These are phyloP conservation scores for Sericinus montela DNA, from an alignment of 2,888 invertebrate genomes.

Conservation along the genomic window DNA sequence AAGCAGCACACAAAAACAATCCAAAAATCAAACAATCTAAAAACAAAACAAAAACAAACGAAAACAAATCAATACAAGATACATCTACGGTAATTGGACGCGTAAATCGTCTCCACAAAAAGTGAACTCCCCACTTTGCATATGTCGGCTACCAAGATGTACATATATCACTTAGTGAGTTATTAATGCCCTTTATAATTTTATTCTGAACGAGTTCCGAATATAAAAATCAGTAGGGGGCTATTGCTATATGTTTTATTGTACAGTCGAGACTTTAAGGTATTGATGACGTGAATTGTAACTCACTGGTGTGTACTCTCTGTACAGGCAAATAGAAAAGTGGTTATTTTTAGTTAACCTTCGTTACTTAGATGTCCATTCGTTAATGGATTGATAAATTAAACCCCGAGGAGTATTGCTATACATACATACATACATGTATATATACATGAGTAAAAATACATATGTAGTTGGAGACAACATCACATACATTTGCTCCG, in stretches of 20 bases:
- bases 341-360: neutral
- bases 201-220: constrained; percentile 64
- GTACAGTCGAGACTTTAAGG: constrained; percentile 39
- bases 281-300: constrained; percentile 45
- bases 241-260: constrained; percentile 51
- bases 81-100: constrained; percentile 39
- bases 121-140: constrained; percentile 38
- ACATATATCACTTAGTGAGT: constrained; percentile 63
- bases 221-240: constrained; percentile 76
- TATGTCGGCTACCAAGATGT: constrained; percentile 48
- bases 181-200: constrained; percentile 67
- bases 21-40: neutral
- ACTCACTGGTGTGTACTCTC: constrained; percentile 25
- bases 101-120: constrained; percentile 41
- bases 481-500: too few species aligned
- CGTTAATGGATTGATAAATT: too few species aligned
- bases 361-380: too few species aligned
- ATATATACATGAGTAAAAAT: too few species aligned
- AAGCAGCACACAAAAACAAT: too few species aligned
- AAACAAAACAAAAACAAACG: neutral
- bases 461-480: too few species aligned
- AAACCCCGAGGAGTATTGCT: too few species aligned
- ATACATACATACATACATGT: too few species aligned
- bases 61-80: constrained; percentile 19
- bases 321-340: constrained; percentile 26